Base-by-base conservation (phyloP, 1,140 invertebrate species). In the Eriosoma lanigerum region DNA sequence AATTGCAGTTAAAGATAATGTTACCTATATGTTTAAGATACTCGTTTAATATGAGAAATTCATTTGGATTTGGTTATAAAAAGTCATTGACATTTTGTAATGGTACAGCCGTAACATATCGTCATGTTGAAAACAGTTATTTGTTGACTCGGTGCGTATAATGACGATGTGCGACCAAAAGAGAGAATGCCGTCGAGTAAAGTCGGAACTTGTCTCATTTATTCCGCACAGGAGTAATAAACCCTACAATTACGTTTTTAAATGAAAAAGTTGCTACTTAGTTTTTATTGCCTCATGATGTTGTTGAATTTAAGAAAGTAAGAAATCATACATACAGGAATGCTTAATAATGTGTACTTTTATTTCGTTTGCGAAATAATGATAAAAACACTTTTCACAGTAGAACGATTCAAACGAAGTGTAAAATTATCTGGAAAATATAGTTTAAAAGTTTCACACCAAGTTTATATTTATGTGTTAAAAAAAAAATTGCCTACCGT, bases 241-340 rank as follows among this genome's bases (percentile, higher is more conserved):
- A 17, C 19, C 15, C 52, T 15, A 12, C 54, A 6, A 8, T 1
- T 58, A 38, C 32, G 52, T 32, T 58, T 76, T 76, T 38, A 76
- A 76, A 76, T 76, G 56, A 76, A 76, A 76, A 76, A 76, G 72
- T 58, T 38, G 32, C 54, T 29, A 56, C 21, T 58, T 58, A 58
- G 72, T 76, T 73, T 73, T 73, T 73, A 73, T 73, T 24, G 52
- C 26, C 1, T 17, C 12, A 32, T 24, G 52, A 76, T 46, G 68
- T 72, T 52, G 46, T 72, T 38, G 66, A 50, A 50, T 72, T 29
- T 52, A 72, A 72, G 24, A 44, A 46, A 21, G 8, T 3, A 64
- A 29, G 9, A 32, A 38, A 64, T 19, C 32, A 64, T 64, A n/a
- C 32, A 8, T 64, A 21, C 26, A 64, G 19, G 29, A 64, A 38